These are phyloP conservation scores for Salminus brasiliensis DNA, from an alignment of 2,113 vertebrate species.

Conservation along the genomic window DNA sequence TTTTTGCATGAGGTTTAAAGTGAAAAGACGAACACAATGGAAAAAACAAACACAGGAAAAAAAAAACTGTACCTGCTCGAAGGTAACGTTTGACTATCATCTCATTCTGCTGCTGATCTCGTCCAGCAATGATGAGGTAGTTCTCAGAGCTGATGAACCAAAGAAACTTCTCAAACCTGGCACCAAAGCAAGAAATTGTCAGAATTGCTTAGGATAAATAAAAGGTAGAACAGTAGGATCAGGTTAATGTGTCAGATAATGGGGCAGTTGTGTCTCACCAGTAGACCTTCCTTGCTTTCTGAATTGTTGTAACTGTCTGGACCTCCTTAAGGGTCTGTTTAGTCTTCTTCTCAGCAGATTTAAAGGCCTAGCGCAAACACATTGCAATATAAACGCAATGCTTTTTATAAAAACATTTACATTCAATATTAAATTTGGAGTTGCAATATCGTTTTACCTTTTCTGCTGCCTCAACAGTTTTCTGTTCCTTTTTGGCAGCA, in stretches of 20 bases:
- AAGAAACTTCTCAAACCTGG: constrained; percentile 99
- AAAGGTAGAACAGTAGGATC: neutral
- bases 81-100: constrained; percentile 96
- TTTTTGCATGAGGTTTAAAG: neutral
- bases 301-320: constrained; percentile 93
- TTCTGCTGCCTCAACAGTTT: constrained; percentile 94
- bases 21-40: neutral
- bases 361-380: constrained; percentile 83
- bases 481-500: constrained; percentile 94
- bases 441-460: constrained; percentile 77
- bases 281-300: constrained; percentile 98
- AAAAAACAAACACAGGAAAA: neutral
- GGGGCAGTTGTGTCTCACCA: constrained; percentile 78
- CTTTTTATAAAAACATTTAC: neutral
- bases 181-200: neutral
- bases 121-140: constrained; percentile 93
- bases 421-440: neutral
- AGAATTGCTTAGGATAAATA: neutral
- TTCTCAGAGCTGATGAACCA: constrained; percentile 99
- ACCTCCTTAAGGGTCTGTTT: constrained; percentile 96
- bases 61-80: constrained; percentile 76
- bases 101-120: constrained; percentile 98
- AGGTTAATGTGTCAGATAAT: neutral
- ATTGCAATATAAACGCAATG: neutral
- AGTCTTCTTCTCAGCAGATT: constrained; percentile 98